A percentile compares a stretch with the other conserved stretches of the same genome.
Evolutionary conservation across 2,113 vertebrate species (phyloP).

Genomic region (Brachirus orientalis): DNA sequence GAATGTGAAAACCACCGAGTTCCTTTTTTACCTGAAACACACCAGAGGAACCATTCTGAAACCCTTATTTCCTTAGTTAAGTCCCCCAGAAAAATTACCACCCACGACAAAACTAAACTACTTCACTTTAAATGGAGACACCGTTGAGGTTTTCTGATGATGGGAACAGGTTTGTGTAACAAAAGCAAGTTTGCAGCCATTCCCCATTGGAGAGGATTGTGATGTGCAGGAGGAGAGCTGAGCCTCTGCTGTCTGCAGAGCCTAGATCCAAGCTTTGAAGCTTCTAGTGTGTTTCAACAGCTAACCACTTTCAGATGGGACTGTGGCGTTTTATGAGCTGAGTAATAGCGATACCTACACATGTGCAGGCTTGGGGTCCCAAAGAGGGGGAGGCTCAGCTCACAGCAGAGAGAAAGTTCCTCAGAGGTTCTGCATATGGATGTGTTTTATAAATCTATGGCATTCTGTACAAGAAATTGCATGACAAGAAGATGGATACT

Average conservation of each 20-base stretch:
- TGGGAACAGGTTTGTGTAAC: slow-evolving; percentile 65
- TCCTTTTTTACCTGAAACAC: slow-evolving; percentile 9
- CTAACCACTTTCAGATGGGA: slow-evolving; percentile 87
- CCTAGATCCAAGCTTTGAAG: slow-evolving; percentile 80
- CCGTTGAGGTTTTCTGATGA: slow-evolving; percentile 67
- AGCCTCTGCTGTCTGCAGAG: slow-evolving; percentile 66
- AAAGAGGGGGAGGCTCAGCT: slow-evolving; percentile 67
- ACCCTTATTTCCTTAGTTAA: slow-evolving; percentile 12
- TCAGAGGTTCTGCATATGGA: slow-evolving; percentile 48
- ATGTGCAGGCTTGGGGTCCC: slow-evolving; percentile 79
- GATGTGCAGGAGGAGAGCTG: slow-evolving; percentile 66
- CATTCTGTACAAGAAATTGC: slow-evolving; percentile 30
- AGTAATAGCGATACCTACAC: slow-evolving; percentile 82
- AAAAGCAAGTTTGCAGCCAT: slow-evolving; percentile 68
- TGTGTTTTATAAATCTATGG: slow-evolving; percentile 51
- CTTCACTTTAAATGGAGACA: slow-evolving; percentile 50
- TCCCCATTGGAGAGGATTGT: slow-evolving; percentile 67
- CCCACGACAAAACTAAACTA: slow-evolving; percentile 55
- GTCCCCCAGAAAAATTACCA: slow-evolving; percentile 36
- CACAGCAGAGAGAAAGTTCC: slow-evolving; percentile 56
- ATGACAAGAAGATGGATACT: slow-evolving; percentile 33
- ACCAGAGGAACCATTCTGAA: slow-evolving; percentile 9
- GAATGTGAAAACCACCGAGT: slow-evolving; percentile 8
- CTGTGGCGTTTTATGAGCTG: slow-evolving; percentile 79
- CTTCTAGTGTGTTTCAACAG: slow-evolving; percentile 76